Evolutionary conservation across 2,797 vertebrate genomes (phyloP), one percentile per base, ranked within the genome.

Genomic region (Oreortyx pictus): DNA sequence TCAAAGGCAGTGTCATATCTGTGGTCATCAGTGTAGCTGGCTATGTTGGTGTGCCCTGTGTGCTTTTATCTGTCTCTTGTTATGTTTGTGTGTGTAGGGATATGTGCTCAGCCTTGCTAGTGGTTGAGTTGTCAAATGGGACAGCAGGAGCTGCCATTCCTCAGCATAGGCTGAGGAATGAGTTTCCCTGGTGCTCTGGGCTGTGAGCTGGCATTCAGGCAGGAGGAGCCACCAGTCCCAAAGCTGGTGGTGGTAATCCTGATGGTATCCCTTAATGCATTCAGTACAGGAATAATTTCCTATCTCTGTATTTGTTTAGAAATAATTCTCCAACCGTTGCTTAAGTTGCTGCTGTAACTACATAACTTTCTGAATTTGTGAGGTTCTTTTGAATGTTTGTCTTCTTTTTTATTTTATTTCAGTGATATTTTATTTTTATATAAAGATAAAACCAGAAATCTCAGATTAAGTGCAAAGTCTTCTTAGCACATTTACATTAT

Each of bases 1-100:
- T 52, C n/a, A 39, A 77, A 81, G 15, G 52, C 10, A 60, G 18
- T 1, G 12, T 61, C 25, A 12, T 67, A 23, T 39, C 60, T 56
- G 14, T 33, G 9, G 29, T 56, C 22, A 3, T 68, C 39, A 4
- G 0, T 1, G 0, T 25, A n/a, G 35, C n/a, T 0, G 2, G 16
- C 8, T 0, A 0, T 8, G 2, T 18, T 25, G 39, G 14, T 23
- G n/a, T n/a, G n/a, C 19, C 50, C 31, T 37, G 9, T 68, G 11
- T 47, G 3, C 29, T 54, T 64, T 7, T 41, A 12, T 24, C 12
- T 15, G 22, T 29, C 37, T 35, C 13, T 65, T 22, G 10, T 11
- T 29, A 52, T 29, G 31, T 50, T 68, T n/a, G 10, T 50, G 49
- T 15, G 49, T 15, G 15, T 16, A 27, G 49, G 54, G 33, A 39